Evolutionary conservation across 2,113 vertebrate genomes (phyloP).

Genomic region (Sigmodon hispidus): DNA sequence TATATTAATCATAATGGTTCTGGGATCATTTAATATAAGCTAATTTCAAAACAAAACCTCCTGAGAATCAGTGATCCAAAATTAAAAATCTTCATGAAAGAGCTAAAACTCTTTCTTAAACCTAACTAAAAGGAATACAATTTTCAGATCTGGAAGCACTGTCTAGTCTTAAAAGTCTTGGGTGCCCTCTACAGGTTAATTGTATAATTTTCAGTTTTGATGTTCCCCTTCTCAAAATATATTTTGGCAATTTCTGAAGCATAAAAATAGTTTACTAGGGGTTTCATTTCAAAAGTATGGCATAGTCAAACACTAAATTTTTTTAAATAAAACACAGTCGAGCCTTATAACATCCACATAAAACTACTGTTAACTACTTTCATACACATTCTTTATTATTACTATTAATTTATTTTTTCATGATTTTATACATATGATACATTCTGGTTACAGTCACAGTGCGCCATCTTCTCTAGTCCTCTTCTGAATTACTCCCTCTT

Average conservation of each 20-base stretch:
- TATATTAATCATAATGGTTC: not conserved
- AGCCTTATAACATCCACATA: not conserved
- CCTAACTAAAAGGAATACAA: not conserved
- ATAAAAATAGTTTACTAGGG: not conserved
- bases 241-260: not conserved
- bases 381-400: not conserved
- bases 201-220: slow-evolving; percentile 20
- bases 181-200: slow-evolving; percentile 75
- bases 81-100: slow-evolving; percentile 37
- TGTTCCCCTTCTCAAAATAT: not conserved
- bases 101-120: slow-evolving; percentile 36
- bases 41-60: slow-evolving; percentile 57
- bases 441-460: not conserved
- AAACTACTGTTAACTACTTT: slow-evolving; percentile 34
- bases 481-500: no score
- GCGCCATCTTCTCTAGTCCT: not conserved
- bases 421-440: not conserved
- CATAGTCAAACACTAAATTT: not conserved
- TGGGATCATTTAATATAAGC: slow-evolving; percentile 30
- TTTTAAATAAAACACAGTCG: not conserved
- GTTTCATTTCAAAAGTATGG: slow-evolving; percentile 18
- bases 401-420: not conserved
- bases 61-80: slow-evolving; percentile 49
- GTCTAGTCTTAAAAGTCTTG: slow-evolving; percentile 50
- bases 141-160: not conserved